Evolutionary conservation across 2,797 vertebrate species (phyloP).

Genomic region (Ceyx erithaca): DNA sequence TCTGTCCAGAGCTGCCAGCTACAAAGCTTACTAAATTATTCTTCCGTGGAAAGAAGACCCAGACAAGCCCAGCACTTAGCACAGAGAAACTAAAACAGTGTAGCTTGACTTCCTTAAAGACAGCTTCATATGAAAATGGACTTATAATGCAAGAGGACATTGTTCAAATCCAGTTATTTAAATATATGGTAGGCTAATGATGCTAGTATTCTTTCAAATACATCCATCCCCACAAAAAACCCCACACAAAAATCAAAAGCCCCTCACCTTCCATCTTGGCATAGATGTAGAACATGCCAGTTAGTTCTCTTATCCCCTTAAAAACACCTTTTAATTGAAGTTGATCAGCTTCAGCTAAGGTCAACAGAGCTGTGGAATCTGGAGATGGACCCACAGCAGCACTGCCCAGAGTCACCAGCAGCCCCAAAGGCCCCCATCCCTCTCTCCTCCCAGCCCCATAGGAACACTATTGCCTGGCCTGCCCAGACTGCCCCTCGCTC

Average conservation of each 20-base stretch:
- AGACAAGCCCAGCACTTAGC: neutral
- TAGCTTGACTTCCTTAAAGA: neutral
- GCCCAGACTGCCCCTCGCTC: neutral
- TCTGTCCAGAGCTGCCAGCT: neutral
- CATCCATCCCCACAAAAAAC: neutral
- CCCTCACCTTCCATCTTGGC: neutral
- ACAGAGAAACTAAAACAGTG: neutral
- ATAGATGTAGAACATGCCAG: neutral
- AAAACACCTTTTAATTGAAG: neutral
- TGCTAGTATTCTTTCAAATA: neutral
- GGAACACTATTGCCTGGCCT: neutral
- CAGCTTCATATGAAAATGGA: fast-evolving
- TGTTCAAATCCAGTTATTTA: neutral
- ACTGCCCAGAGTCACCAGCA: fast-evolving
- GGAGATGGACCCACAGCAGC: neutral
- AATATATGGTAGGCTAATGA: neutral
- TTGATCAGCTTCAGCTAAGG: neutral
- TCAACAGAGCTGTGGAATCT: neutral
- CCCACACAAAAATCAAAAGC: neutral
- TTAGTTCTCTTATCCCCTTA: neutral
- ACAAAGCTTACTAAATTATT: neutral
- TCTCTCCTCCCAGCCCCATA: neutral
- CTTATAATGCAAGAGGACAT: neutral
- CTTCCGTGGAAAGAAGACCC: neutral
- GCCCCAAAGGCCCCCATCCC: neutral